Conservation (phyloP, 1,140 invertebrate species). For the Anastatus disparis region DNA sequence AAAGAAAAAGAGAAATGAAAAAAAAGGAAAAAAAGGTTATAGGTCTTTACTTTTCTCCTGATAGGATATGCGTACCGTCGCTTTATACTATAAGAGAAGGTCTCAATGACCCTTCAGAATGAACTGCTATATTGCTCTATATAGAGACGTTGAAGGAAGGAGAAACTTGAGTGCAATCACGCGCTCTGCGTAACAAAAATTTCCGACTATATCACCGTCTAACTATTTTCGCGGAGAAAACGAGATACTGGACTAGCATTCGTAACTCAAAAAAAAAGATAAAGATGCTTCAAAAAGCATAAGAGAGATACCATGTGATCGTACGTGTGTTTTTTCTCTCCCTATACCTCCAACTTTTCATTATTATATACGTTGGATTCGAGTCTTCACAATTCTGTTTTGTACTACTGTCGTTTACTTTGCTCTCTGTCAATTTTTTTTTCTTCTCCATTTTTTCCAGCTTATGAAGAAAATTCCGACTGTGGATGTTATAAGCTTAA, state of each 20-base stretch:
- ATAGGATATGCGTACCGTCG: conserved; percentile 44
- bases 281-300: no score
- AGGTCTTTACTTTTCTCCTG: conserved; percentile 53
- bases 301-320: no score
- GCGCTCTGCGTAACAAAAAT: conserved; percentile 47
- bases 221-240: conserved; percentile 44
- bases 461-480: no score
- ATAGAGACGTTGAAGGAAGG: no score
- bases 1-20: conserved; percentile 32
- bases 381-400: no score
- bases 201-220: conserved; percentile 49
- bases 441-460: neutral
- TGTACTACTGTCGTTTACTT: no score
- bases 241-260: neutral
- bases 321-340: conserved; percentile 3
- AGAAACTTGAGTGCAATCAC: conserved; percentile 65
- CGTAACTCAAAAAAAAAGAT: neutral
- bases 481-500: no score
- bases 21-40: conserved; percentile 53
- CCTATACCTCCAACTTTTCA: neutral
- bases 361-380: neutral
- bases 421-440: conserved; percentile 31
- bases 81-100: conserved; percentile 58
- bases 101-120: conserved; percentile 66
- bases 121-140: conserved; percentile 66